Conservation (phyloP, 2,888 invertebrate species). For the Orchestes rusci region DNA sequence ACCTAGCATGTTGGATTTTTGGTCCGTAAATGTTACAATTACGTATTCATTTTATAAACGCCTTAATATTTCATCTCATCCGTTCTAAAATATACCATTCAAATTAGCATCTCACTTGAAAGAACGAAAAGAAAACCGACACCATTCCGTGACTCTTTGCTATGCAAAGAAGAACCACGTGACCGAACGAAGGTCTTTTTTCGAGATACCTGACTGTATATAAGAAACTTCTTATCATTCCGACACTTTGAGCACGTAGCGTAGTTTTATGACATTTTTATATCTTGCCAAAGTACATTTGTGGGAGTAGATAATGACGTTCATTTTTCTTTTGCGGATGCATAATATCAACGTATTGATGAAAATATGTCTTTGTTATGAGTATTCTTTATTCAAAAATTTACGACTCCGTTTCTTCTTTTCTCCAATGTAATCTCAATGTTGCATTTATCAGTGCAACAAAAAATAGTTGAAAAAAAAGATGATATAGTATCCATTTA, state of each 20-base stretch:
- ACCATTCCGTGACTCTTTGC: conserved; percentile 17
- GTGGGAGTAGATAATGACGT: conserved; percentile 14
- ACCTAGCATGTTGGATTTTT: no score
- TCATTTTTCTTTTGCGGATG: conserved; percentile 16
- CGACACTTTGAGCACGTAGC: conserved; percentile 16
- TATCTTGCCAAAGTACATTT: conserved; percentile 17
- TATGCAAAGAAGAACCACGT: conserved; percentile 15
- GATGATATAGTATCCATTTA: no score
- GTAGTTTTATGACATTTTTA: conserved; percentile 23
- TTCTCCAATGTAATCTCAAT: no score
- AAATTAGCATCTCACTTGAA: conserved; percentile 21
- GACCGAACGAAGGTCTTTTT: conserved; percentile 9
- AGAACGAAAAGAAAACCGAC: conserved; percentile 10
- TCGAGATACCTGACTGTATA: conserved; percentile 18
- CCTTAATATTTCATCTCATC: conserved; percentile 9
- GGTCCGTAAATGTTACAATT: no score
- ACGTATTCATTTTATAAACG: no score
- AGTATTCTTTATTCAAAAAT: no score
- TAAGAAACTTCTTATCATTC: conserved; percentile 17
- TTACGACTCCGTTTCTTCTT: no score
- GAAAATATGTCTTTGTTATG: no score
- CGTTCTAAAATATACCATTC: conserved; percentile 15
- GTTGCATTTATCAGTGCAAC: no score
- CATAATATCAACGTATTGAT: no score
- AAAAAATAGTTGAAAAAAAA: no score